phyloP scores from a whole-genome alignment of 2,797 vertebrate species.

The Dermochelys coriacea region DNA sequence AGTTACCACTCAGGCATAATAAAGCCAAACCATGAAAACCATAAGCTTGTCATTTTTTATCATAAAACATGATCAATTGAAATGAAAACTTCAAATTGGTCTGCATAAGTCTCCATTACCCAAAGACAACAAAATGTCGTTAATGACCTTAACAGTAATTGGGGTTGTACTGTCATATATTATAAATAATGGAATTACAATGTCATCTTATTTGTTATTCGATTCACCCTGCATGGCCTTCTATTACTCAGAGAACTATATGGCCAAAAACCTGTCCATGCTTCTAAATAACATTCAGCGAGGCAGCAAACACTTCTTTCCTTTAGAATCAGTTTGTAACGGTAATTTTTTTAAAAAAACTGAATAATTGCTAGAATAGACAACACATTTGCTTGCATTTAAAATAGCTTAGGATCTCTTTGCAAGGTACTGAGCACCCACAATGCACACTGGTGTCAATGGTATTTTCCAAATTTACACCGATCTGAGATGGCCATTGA shows the following conservation, averaged over 20 bases:
- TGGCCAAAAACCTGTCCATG: neutral
- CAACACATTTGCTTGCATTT: fast-evolving
- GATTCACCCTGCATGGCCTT: neutral
- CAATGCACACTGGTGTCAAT: neutral
- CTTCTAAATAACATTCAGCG: neutral
- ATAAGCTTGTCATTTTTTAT: neutral
- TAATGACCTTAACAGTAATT: neutral
- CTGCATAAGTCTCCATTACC: neutral
- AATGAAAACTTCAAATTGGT: neutral
- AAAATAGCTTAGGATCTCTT: neutral
- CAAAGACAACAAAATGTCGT: neutral
- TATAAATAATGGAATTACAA: neutral
- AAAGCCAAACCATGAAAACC: neutral
- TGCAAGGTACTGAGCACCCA: neutral
- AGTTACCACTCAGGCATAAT: neutral
- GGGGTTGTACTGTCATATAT: neutral
- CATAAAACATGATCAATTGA: neutral
- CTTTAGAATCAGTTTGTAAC: neutral
- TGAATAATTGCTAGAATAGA: neutral
- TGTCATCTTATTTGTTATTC: neutral
- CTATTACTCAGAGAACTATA: neutral
- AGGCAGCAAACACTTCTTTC: neutral
- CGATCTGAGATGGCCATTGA: neutral
- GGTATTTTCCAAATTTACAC: neutral
- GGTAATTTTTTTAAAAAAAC: neutral